A percentile compares a stretch with the other conserved stretches of the same genome.
phyloP scores from a whole-genome alignment of 2,888 invertebrate species.

The Mythimna impura region DNA sequence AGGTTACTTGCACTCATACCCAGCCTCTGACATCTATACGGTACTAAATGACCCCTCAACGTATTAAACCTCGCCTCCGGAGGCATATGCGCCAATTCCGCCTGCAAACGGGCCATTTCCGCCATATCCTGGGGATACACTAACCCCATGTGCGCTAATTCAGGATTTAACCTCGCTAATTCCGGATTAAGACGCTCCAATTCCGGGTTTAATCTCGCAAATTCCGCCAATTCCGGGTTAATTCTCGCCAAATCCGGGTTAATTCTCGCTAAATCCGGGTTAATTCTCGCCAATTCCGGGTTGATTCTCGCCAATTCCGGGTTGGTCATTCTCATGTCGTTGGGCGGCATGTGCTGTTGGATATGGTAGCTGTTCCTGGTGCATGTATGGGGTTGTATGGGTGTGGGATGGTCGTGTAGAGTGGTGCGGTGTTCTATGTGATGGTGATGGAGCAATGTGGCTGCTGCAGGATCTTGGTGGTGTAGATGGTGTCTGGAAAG shows the following conservation, averaged over 20 bases:
- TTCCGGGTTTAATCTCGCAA: slow-evolving; percentile 65
- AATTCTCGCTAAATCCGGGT: slow-evolving; percentile 68
- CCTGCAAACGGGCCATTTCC: slow-evolving; percentile 69
- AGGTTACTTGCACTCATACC: slow-evolving; percentile 84
- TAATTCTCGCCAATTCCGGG: slow-evolving; percentile 56
- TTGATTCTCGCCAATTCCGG: slow-evolving; percentile 68
- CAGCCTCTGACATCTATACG: slow-evolving; percentile 82
- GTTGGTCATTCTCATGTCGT: slow-evolving; percentile 51
- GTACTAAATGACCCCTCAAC: slow-evolving; percentile 85
- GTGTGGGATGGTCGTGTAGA: slow-evolving; percentile 72
- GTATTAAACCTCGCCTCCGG: slow-evolving; percentile 80
- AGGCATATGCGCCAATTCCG: slow-evolving; percentile 54
- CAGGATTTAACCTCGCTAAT: slow-evolving; percentile 70
- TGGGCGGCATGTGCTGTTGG: slow-evolving; percentile 65
- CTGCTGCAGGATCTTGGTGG: slow-evolving; percentile 85
- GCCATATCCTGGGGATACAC: slow-evolving; percentile 70
- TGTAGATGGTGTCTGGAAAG: slow-evolving; percentile 83
- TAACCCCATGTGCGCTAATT: slow-evolving; percentile 73
- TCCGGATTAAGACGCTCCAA: slow-evolving; percentile 68
- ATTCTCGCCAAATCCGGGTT: slow-evolving; percentile 70
- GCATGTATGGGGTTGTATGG: slow-evolving; percentile 78
- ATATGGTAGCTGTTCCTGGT: slow-evolving; percentile 77
- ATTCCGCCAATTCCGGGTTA: slow-evolving; percentile 70
- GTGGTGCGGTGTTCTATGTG: slow-evolving; percentile 80
- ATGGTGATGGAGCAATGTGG: slow-evolving; percentile 85